Base-by-base conservation (phyloP, 2,797 vertebrate species). In the Lemur catta region DNA sequence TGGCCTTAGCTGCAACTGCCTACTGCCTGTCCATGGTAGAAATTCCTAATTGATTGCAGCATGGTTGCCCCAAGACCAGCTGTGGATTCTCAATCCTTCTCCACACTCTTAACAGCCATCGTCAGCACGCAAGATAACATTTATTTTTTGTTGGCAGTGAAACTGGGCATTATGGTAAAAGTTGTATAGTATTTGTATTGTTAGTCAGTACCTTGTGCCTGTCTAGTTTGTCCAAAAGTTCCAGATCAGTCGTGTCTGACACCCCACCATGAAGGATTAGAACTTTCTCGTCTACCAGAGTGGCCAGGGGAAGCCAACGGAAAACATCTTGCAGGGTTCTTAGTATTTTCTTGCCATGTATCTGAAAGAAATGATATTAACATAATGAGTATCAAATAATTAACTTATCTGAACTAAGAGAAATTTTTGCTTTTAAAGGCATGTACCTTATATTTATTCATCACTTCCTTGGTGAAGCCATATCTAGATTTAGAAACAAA, bases 391-490 rank as follows among this genome's bases (percentile, higher is more conserved):
- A 41, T 94, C 35, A 65, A 71, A 65, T 20, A 76, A 84, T 55
- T 74, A 50, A 33, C 26, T 65, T 74, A 35, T 50, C 46, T 89
- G 65, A 95, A n/a, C 48, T n/a, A 41, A 38, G 17, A 82, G 78
- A 80, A 78, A 65, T 4, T n/a, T 81, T 43, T 55, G 15, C 33
- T 92, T 89, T 55, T 50, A 86, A 82, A 93, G 57, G 61, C 10
- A 76, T 75, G 5, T 98, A 99, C 99, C 99, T 99, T 99, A 95
- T 99, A 99, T 98, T 99, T 99, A 63, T 98, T 98, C 98, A 99
- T 99, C 65, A 99, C 99, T 98, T 99, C 99, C 98, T 99, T 99
- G 91, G 99, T 99, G 96, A 99, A 99, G 84, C 99, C 99, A 20
- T 99, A 99, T 97, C 99, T 99, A 97, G 48, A 98, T 89, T 87